Percentiles rank a stretch among this genome's conserved stretches.
These are phyloP conservation scores for Okamejei kenojei DNA, from an alignment of 2,797 vertebrate species.

Conservation along the genomic window DNA sequence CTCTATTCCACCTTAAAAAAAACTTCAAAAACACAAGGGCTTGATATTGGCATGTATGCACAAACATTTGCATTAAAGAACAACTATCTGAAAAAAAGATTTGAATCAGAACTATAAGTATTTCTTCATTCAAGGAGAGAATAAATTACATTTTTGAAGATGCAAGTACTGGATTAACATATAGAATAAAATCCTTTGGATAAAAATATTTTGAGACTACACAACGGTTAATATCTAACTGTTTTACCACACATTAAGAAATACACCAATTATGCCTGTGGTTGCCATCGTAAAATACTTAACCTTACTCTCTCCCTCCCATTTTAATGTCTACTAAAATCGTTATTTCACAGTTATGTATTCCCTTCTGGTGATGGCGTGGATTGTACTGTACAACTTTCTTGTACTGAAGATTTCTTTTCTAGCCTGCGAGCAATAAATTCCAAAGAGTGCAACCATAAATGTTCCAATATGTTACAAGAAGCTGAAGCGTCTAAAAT, in stretches of 20 bases:
- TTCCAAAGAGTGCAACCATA: neutral
- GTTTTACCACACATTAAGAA: neutral
- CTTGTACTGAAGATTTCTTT: neutral
- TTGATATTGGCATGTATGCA: neutral
- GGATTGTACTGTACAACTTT: neutral
- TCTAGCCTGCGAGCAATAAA: neutral
- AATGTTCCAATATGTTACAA: neutral
- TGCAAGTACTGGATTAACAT: neutral
- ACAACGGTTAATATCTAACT: neutral
- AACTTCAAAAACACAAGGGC: neutral
- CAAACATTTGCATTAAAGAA: neutral
- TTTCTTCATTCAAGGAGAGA: neutral
- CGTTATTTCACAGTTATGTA: neutral
- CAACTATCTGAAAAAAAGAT: neutral
- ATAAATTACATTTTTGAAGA: neutral
- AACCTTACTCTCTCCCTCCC: neutral
- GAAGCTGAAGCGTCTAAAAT: neutral
- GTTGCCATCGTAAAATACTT: neutral
- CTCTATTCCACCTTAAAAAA: neutral
- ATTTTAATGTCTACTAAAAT: neutral
- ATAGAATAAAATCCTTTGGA: neutral
- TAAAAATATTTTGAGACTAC: neutral
- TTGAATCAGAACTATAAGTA: neutral
- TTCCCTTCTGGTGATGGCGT: neutral
- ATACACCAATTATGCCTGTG: neutral